Base-by-base conservation (phyloP, 2,888 invertebrate genomes). In the Zygogramma bicolorata region DNA sequence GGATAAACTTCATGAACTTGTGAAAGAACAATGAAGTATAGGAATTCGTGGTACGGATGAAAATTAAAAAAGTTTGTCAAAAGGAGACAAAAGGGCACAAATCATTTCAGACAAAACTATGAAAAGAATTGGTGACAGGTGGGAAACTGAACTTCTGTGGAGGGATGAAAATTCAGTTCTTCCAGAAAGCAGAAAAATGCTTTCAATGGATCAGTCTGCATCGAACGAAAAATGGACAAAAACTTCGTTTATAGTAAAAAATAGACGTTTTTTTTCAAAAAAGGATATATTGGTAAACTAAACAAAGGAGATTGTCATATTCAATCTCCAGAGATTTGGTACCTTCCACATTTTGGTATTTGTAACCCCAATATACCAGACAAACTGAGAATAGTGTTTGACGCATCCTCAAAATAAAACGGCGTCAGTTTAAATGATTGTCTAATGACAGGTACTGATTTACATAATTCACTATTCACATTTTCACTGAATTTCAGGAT, bases 171-270 rank as follows among this genome's bases (percentile, higher is more conserved):
- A 66, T 40, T 8, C 15, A 10, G 29, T 53, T 27, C 27, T 66
- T 18, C 70, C 70, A 22, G 65, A 70, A n/a, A 70, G 70, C 38
- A 70, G 62, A 62, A 42, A 15, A 61, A 29, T 20, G 68, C 68
- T 4, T 7, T 62, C n/a, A 20, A 46, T 18, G 46, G 61, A 62
- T 60, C 49, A 7, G 18, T n/a, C 20, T 31, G 46, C 5, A 65
- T 34, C 10, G 65, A 70, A 70, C 29, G 25, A 49, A 70, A 65
- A 59, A 70, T 70, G 65, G 59, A 65, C 18, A 65, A 34, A 49
- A 42, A 22, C n/a, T n/a, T n/a, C n/a, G 22, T 4, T 15, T 65
- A 65, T 10, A 38, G 38, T 18, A 25, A 58, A 10, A 65, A 65
- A 22, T n/a, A 58, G 13, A 3, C 15, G 8, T 46, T 38, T 7